Base-by-base conservation (phyloP, 53 echinoderm and acorn worm genomes). In the Apostichopus leukothele region DNA sequence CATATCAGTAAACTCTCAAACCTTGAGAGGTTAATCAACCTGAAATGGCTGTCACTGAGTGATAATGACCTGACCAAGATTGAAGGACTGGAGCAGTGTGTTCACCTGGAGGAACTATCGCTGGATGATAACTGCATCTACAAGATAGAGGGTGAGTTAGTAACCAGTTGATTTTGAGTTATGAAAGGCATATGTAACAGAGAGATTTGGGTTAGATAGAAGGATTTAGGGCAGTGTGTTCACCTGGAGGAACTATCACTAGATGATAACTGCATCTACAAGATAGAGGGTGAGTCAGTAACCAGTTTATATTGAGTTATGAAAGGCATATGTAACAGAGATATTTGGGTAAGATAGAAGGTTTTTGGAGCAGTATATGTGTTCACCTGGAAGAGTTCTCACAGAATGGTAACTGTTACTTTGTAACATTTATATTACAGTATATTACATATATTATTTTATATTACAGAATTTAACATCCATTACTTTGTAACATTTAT, bases 1-100 rank as follows among this genome's bases (percentile, higher is more conserved):
- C 98, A 98, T 88, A 94, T 98, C 90, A 98, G 95, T 76, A 98
- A 98, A 84, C 67, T 98, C 76, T 98, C 99, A 81, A 98, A 98
- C 78, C 87, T 98, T 25, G 99, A 98, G 89, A 91, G 99, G 75
- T 68, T 98, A 75, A 90, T 87, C 53, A 98, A 96, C 86, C 93
- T 98, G 3, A 91, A 94, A 13, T 98, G 99, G 99, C 94, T 94
- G 26, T 98, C 95, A 53, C 92, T 98, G 91, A 98, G 92, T 86
- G 92, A 94, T 87, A 98, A 98, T 89, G 99, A 98, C 89, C 89
- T 98, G 59, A 98, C 99, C 19, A 98, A 98, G 90, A 96, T 98
- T 23, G 99, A 98, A 86, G 99, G 99, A 10, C 86, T 98, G 79
- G 99, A 98, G 27, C 89, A 96, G 63, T 98, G 99, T 83, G 53